Evolutionary conservation across 2,113 vertebrate species (phyloP).

Genomic region (Callopanchax toddi): DNA sequence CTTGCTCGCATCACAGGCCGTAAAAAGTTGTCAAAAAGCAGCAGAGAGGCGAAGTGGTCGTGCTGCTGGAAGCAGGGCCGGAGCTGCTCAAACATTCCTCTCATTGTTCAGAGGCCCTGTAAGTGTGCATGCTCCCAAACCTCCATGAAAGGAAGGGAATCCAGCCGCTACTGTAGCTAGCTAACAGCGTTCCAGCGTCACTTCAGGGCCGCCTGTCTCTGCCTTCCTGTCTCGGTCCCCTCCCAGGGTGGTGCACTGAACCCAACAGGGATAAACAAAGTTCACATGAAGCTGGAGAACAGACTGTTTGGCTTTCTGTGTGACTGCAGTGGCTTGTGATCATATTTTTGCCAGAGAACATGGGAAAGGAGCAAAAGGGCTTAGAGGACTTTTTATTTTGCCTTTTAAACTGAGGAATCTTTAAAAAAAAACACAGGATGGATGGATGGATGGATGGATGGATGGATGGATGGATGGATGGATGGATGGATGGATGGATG

Average conservation of each 20-base stretch:
- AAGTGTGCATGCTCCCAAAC: slow-evolving; percentile 72
- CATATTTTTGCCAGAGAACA: slow-evolving; percentile 14
- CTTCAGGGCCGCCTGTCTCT: slow-evolving; percentile 20
- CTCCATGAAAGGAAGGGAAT: slow-evolving; percentile 80
- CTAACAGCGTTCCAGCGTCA: slow-evolving; percentile 50
- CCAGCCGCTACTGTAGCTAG: slow-evolving; percentile 67
- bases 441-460: slow-evolving; percentile 4
- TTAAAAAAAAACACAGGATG: slow-evolving; percentile 3
- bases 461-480: background rate
- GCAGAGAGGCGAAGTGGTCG: slow-evolving; percentile 57
- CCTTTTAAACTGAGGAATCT: slow-evolving; percentile 7
- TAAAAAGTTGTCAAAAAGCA: slow-evolving; percentile 73
- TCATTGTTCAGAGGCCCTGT: slow-evolving; percentile 81
- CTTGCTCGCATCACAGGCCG: slow-evolving; percentile 57
- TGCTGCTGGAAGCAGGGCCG: slow-evolving; percentile 49
- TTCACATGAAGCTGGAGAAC: slow-evolving; percentile 20
- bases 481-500: background rate
- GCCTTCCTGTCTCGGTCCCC: slow-evolving; percentile 20
- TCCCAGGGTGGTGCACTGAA: slow-evolving; percentile 15
- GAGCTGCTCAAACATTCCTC: slow-evolving; percentile 78
- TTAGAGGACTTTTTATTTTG: slow-evolving; percentile 20
- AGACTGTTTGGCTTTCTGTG: slow-evolving; percentile 19
- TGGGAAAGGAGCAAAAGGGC: slow-evolving; percentile 10
- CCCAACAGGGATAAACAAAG: slow-evolving; percentile 22
- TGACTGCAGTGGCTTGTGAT: slow-evolving; percentile 34